Evolutionary conservation across 2,113 vertebrate species (phyloP).

Genomic region (Arothron firmamentum): DNA sequence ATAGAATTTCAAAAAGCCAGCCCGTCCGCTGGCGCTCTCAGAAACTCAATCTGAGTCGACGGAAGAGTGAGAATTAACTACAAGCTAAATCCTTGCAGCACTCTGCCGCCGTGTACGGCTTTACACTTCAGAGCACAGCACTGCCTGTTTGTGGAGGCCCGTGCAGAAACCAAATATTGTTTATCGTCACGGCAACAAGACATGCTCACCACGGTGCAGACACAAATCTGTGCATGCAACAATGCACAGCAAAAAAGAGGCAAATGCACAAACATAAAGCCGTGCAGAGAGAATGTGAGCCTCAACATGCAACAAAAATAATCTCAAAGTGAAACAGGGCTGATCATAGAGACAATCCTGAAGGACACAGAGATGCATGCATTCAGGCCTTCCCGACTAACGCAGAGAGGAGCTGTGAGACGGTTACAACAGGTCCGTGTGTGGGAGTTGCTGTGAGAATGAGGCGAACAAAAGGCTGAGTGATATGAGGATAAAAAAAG

Average conservation of each 20-base stretch:
- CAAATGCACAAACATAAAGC: too few species aligned
- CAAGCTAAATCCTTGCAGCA: slow-evolving; percentile 21
- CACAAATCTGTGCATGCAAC: too few species aligned
- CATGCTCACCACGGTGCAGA: too few species aligned
- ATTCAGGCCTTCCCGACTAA: slow-evolving; percentile 19
- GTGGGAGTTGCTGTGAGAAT: slow-evolving; percentile 17
- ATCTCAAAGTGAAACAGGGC: too few species aligned
- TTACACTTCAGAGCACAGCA: slow-evolving; percentile 20
- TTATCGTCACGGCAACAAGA: too few species aligned
- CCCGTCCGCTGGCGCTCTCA: slow-evolving; percentile 12
- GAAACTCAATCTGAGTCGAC: background rate
- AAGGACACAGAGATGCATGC: slow-evolving; percentile 18
- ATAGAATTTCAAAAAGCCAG: slow-evolving; percentile 4
- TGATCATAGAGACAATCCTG: slow-evolving; percentile 2
- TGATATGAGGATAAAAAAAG: background rate
- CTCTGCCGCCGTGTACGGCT: slow-evolving; percentile 24
- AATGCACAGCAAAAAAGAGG: too few species aligned
- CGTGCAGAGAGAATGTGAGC: too few species aligned
- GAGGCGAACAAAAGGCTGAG: slow-evolving; percentile 4
- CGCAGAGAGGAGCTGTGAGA: background rate
- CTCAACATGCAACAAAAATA: too few species aligned
- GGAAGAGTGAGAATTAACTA: slow-evolving; percentile 4
- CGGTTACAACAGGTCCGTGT: slow-evolving; percentile 22
- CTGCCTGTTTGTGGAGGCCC: background rate
- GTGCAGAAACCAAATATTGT: background rate